phyloP scores from a whole-genome alignment of 2,797 vertebrate genomes.

The Cetoscarus ocellatus region DNA sequence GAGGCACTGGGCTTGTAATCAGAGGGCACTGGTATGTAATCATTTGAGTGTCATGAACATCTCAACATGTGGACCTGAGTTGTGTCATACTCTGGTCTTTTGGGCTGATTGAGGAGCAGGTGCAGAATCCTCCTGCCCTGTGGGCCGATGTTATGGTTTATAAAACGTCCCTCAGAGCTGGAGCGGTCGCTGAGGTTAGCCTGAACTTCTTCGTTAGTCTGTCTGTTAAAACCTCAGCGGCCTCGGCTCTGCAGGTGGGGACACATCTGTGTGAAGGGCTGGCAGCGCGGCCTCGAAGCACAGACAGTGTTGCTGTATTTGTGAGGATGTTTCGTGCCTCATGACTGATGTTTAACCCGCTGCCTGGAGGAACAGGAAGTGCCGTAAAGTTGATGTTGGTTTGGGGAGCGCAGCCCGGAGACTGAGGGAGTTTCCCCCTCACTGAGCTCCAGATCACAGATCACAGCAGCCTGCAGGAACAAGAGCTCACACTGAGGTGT shows the following conservation, averaged over 20 bases:
- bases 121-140: too few relatives aligned
- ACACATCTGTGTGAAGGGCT: not conserved
- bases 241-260: too few relatives aligned
- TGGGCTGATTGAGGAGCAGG: too few relatives aligned
- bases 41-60: too few relatives aligned
- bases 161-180: not conserved
- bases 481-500: not conserved
- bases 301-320: not conserved
- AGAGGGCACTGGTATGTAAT: too few relatives aligned
- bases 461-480: too few relatives aligned
- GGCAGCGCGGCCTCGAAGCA: not conserved
- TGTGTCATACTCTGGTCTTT: too few relatives aligned
- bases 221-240: not conserved
- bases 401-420: constrained; percentile 14
- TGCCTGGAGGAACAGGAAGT: constrained; percentile 29
- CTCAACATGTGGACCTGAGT: too few relatives aligned
- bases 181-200: not conserved
- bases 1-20: too few relatives aligned
- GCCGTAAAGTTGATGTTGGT: constrained; percentile 38
- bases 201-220: not conserved
- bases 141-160: too few relatives aligned
- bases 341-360: not conserved
- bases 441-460: not conserved
- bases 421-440: constrained; percentile 11
- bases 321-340: constrained; percentile 1